phyloP scores from a whole-genome alignment of 1,140 invertebrate genomes.

The Coptotermes formosanus region DNA sequence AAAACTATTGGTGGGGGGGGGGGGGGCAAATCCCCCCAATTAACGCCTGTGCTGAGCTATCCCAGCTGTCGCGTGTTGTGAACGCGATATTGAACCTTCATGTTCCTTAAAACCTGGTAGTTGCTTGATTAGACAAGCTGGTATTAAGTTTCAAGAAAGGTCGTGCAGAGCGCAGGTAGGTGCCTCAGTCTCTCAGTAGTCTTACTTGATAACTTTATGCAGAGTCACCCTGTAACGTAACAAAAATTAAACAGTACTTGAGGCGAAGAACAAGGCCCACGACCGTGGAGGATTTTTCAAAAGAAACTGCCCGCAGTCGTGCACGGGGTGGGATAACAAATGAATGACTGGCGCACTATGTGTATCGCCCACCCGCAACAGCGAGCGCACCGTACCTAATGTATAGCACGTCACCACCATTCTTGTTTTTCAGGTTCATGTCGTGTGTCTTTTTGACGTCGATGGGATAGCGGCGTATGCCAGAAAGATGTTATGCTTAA shows the following conservation, averaged over 20 bases:
- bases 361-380: neutral
- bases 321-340: neutral
- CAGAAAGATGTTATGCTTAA: no score
- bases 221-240: neutral
- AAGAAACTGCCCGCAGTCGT: neutral
- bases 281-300: constrained; percentile 13
- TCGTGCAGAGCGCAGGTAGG: no score
- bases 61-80: no score
- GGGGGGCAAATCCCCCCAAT: no score
- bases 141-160: no score
- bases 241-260: neutral
- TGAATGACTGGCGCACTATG: neutral
- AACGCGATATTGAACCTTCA: no score
- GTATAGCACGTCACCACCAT: neutral
- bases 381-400: neutral
- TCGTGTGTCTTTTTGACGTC: neutral
- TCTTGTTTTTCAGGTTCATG: neutral
- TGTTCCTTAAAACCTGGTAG: no score
- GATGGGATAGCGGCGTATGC: neutral
- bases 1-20: no score
- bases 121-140: no score
- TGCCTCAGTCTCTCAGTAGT: no score
- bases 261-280: neutral
- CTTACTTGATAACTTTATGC: neutral
- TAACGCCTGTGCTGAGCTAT: no score